Base-by-base conservation (phyloP, 2,888 invertebrate species). In the Thera britannica region DNA sequence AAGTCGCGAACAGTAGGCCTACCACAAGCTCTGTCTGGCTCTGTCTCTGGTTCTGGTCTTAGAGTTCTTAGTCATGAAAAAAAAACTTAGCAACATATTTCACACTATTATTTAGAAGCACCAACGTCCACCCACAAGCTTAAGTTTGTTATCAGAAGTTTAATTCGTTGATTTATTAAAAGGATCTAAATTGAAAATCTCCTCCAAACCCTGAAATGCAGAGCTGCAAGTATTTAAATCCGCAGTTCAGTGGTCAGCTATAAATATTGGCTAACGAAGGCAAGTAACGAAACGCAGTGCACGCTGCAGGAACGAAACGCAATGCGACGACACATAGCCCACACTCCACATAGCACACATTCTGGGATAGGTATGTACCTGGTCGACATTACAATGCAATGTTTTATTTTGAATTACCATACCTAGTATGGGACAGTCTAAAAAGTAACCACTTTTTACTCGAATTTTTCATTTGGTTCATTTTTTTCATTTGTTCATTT, bases 311-410 rank as follows among this genome's bases (percentile, higher is more conserved):
- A 67, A 62, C 67, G 62, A 62, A 67, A 67, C 72, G 72, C 72
- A 72, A 51, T 72, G 72, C 72, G 72, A 62, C 72, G 68, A 70
- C 68, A 70, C 72, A 70, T 72, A 67, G 59, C 66, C 46, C 58
- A 68, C 23, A 23, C 23, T 23, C 23, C 68, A 70, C 72, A 70
- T 72, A 67, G 59, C 66, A 48, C 58, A 68, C 72, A 67, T 70
- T 64, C 72, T 35, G 51, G 38, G 52, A 51, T 57, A 34, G 56
- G 56, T 52, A 34, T 9, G 49, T 57, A 41, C 59, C 65, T 23
- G 56, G 34, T 61, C 58, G 4, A 60, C 12, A 8, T 52, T 52
- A 34, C 52, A 9, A 52, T 51, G 12, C 51, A 57, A 49, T 57
- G 57, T 46, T 64, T 58, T 64, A 64, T 64, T 23, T 64, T 52